Evolutionary conservation across 2,888 invertebrate species (phyloP).

Genomic region (Beris chalybata): DNA sequence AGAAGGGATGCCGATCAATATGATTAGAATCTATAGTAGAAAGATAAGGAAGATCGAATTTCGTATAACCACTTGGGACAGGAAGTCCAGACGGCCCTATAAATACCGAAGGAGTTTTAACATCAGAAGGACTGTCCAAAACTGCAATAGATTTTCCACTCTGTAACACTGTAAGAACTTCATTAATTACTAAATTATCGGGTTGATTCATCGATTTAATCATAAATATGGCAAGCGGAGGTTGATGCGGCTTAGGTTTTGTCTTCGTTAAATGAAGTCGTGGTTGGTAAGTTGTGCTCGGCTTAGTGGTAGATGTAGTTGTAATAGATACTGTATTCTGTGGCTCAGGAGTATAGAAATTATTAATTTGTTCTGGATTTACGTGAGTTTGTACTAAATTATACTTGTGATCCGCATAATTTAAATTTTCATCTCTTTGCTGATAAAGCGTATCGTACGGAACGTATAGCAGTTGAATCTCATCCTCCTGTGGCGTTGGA

Average conservation of each 20-base stretch:
- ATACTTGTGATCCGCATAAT: slow-evolving; percentile 48
- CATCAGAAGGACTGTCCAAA: slow-evolving; percentile 70
- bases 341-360: slow-evolving; percentile 53
- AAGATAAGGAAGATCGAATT: slow-evolving; percentile 81
- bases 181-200: slow-evolving; percentile 60
- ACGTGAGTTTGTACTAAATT: slow-evolving; percentile 49
- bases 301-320: slow-evolving; percentile 47
- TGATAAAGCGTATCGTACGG: slow-evolving; percentile 74
- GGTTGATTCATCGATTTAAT: slow-evolving; percentile 51
- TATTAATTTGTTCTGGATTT: slow-evolving; percentile 58
- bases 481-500: slow-evolving; percentile 58
- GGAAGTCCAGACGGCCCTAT: slow-evolving; percentile 77
- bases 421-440: slow-evolving; percentile 46
- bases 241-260: slow-evolving; percentile 76
- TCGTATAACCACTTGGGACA: slow-evolving; percentile 71
- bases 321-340: slow-evolving; percentile 40
- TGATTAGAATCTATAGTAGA: slow-evolving; percentile 71
- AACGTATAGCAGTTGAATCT: slow-evolving; percentile 79
- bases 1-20: slow-evolving; percentile 76
- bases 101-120: slow-evolving; percentile 73
- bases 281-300: slow-evolving; percentile 47
- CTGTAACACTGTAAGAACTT: slow-evolving; percentile 71
- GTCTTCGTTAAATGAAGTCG: slow-evolving; percentile 46
- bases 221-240: slow-evolving; percentile 80
- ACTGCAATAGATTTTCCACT: slow-evolving; percentile 75